Conservation (phyloP, 2,888 invertebrate species). For the Caenorhabditis sp. region DNA sequence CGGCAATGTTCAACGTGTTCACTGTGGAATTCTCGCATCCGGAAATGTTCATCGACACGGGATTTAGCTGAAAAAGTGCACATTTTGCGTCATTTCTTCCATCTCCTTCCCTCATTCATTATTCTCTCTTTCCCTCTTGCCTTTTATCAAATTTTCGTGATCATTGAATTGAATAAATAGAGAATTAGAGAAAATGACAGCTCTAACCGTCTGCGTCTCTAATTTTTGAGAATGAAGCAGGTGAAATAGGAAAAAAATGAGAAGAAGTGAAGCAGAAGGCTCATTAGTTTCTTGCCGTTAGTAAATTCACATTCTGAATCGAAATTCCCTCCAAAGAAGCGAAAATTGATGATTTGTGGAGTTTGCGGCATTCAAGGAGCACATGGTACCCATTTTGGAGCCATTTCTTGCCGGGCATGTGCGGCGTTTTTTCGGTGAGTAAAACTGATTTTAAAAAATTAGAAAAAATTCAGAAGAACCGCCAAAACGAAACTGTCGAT, state of each 20-base stretch:
- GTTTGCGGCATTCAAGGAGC: constrained; percentile 23
- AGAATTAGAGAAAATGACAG: constrained; percentile 4
- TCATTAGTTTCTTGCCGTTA: too few species aligned
- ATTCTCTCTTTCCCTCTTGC: not conserved
- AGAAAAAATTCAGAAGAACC: constrained; percentile 20
- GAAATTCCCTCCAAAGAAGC: too few species aligned
- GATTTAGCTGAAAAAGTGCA: constrained; percentile 4
- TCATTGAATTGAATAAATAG: constrained; percentile 10
- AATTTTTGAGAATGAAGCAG: not conserved
- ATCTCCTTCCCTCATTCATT: constrained; percentile 22
- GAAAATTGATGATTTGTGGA: constrained; percentile 1
- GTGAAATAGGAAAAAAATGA: not conserved
- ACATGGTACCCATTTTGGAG: constrained; percentile 47
- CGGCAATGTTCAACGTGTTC: constrained; percentile 42
- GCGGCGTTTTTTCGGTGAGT: constrained; percentile 50
- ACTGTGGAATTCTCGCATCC: constrained; percentile 42
- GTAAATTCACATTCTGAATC: too few species aligned
- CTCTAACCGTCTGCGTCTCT: constrained; percentile 5
- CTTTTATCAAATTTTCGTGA: constrained; percentile 1
- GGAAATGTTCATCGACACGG: constrained; percentile 49
- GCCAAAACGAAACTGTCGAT: constrained; percentile 27
- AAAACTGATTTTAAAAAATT: not conserved
- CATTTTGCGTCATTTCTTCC: constrained; percentile 1
- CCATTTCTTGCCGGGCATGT: constrained; percentile 42
- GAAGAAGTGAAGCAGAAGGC: too few species aligned